Percentiles rank a stretch among this genome's conserved stretches.
These are phyloP conservation scores for Charadrius vociferus DNA, from an alignment of 2,113 vertebrate genomes.

Conservation along the genomic window DNA sequence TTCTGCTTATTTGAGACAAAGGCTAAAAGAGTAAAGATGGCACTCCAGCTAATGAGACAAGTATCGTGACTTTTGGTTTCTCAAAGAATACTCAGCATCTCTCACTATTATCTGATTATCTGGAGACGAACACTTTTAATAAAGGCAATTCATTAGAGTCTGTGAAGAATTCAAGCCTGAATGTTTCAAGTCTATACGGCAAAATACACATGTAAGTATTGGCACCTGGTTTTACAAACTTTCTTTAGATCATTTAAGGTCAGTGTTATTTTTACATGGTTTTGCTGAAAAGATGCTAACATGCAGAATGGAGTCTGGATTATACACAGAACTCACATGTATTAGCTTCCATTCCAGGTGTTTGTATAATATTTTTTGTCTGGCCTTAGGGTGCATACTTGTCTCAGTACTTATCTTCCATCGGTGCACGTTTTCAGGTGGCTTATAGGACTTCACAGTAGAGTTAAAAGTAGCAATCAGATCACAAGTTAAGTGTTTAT, in stretches of 20 bases:
- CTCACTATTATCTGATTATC: background rate
- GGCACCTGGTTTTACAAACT: background rate
- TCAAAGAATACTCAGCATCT: background rate
- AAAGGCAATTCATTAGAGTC: background rate
- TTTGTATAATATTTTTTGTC: background rate
- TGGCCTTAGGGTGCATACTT: background rate
- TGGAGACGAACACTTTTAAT: background rate
- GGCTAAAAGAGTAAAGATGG: background rate
- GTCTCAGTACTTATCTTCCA: background rate
- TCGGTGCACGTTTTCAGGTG: background rate
- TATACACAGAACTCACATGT: background rate
- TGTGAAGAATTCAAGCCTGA: background rate
- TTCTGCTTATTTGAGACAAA: constrained; percentile 17
- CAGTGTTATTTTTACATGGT: background rate
- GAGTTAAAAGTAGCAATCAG: background rate
- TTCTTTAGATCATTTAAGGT: background rate
- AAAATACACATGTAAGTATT: background rate
- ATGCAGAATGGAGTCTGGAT: background rate
- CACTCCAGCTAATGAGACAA: constrained; percentile 2
- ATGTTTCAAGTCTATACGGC: background rate
- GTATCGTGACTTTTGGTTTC: background rate
- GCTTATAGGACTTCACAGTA: background rate
- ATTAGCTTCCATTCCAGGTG: constrained; percentile 13
- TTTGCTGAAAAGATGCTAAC: constrained; percentile 5
- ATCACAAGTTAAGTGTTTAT: background rate